Evolutionary conservation across 23 tunicate genomes (phyloP), one percentile per base, ranked within the genome.

Genomic region (Phallusia fumigata): DNA sequence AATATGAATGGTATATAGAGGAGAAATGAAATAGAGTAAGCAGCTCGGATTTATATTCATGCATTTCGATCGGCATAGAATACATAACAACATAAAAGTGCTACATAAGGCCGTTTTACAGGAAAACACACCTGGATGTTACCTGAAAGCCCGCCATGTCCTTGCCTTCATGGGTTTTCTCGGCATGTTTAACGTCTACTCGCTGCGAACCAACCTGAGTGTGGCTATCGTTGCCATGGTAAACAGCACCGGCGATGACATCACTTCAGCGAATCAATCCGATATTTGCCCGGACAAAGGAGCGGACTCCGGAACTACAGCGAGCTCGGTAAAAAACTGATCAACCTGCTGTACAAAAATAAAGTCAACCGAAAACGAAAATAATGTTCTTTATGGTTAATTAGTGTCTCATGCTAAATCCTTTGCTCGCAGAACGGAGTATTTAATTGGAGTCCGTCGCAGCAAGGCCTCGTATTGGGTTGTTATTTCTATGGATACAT

Each of bases 221-320:
- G 88, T 87, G 18, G 91, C 96, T 33, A 91, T 91, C n/a, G 96
- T 91, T 76, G 96, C 91, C 73, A 91, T 91, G 96, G 96, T 91
- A 34, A 91, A 91, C 58, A 35, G 77, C 73, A 91, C 90, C 21
- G 34, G 45, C 3, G 77, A 65, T 11, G 78, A 36, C 40, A 13
- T 6, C 69, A 52, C 76, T 1, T 58, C 26, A 6, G 88, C 28
- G 11, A 86, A 90, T 76, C 73, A 28, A 31, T 88, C 90, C 31
- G 82, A 86, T 24, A 53, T 84, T 28, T 91, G 96, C 33, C 96
- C 96, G 35, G 96, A 91, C 53, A 47, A 53, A 32, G 96, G 96
- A 6, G 31, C 30, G n/a, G 47, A 13, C 26, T 21, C 53, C 3
- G 72, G 76, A 12, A 3, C 36, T 18, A 47, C 28, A 19, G 76